phyloP scores from a whole-genome alignment of 1,140 invertebrate species.

The Phymorhynchus buccinoides region DNA sequence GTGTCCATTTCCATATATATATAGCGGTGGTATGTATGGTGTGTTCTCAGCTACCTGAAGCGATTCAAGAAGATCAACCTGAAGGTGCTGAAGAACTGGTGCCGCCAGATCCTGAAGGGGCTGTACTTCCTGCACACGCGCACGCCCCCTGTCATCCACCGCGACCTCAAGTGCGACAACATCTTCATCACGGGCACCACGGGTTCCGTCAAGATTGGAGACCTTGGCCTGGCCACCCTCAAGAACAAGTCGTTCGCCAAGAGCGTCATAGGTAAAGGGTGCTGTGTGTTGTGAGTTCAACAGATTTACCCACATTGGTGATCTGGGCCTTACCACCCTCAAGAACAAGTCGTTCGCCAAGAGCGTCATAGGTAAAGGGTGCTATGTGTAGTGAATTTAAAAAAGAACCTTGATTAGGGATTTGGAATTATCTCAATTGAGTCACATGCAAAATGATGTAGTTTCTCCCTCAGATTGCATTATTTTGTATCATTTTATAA shows the following conservation, averaged over 20 bases:
- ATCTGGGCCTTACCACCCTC: constrained; percentile 97
- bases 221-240: constrained; percentile 97
- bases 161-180: constrained; percentile 94
- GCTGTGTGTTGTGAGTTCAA: constrained; percentile 36
- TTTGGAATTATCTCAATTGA: too few relatives aligned
- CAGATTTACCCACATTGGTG: too few relatives aligned
- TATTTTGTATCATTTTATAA: too few relatives aligned
- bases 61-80: constrained; percentile 98
- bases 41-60: constrained; percentile 89
- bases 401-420: too few relatives aligned
- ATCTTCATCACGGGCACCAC: constrained; percentile 96
- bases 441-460: too few relatives aligned
- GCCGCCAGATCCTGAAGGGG: constrained; percentile 98
- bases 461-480: too few relatives aligned
- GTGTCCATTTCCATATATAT: too few relatives aligned
- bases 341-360: constrained; percentile 99
- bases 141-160: constrained; percentile 97
- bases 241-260: constrained; percentile 99
- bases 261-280: constrained; percentile 90
- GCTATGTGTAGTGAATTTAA: too few relatives aligned
- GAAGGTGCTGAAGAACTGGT: constrained; percentile 96
- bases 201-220: constrained; percentile 98
- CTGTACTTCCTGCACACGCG: constrained; percentile 97
- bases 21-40: too few relatives aligned
- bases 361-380: constrained; percentile 90